Conservation (phyloP, 2,113 vertebrate species). For the Empidonax traillii region DNA sequence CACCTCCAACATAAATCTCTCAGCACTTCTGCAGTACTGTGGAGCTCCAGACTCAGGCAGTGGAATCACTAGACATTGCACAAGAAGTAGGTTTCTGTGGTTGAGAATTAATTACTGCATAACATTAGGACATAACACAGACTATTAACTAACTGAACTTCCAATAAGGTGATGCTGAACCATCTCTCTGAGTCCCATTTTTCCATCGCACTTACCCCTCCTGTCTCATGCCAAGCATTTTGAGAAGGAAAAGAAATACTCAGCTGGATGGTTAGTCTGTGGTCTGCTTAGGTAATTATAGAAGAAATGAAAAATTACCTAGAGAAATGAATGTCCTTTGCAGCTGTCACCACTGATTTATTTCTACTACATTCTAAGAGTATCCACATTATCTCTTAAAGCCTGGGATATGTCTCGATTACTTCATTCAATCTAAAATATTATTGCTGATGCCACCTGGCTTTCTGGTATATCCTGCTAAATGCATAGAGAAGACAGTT, state of each 20-base stretch:
- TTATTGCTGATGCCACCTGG: background rate
- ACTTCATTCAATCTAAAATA: background rate
- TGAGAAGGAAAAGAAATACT: background rate
- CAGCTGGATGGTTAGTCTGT: background rate
- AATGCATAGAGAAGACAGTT: background rate
- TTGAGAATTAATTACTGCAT: background rate
- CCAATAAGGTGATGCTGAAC: background rate
- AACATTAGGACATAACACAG: background rate
- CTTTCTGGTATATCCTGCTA: background rate
- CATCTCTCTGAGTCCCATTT: background rate
- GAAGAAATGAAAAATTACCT: background rate
- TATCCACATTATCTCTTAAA: background rate
- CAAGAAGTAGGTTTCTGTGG: background rate
- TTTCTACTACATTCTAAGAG: background rate
- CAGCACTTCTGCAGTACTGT: background rate
- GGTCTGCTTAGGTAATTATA: background rate
- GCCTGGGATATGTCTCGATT: rapidly evolving
- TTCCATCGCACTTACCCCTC: background rate
- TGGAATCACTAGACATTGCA: background rate
- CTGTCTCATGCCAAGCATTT: background rate
- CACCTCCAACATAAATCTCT: background rate
- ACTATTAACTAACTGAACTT: background rate
- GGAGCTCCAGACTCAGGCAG: background rate
- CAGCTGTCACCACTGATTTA: background rate
- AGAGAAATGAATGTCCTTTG: background rate